Base-by-base conservation (phyloP, 2,888 invertebrate species). In the Andrena camellia region DNA sequence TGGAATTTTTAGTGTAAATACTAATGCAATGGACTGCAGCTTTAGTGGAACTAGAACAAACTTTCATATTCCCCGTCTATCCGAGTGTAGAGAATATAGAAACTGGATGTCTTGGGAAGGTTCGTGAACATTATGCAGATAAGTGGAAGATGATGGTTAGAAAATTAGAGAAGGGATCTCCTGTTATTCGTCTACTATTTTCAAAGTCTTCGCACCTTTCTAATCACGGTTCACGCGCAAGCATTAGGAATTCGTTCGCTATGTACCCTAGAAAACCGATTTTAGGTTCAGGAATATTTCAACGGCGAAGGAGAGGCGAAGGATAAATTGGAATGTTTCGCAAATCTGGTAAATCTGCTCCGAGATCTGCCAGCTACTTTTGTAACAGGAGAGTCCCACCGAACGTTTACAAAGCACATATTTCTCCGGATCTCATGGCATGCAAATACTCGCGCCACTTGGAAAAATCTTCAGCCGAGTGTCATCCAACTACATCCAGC, bases 391-490 rank as follows among this genome's bases (percentile, higher is more conserved):
- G 31, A 7, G 54, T 64, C 23, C 10, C 23, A 33, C 50, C 13
- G 0, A 13, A 50, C 10, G 5, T 66, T 57, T 64, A n/a, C 8
- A 20, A n/a, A 57, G 29, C 64, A 10, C 52, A 26, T 66, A 57
- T 29, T 54, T n/a, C 54, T 20, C 0, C 20, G 48, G 31, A 70
- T 50, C 26, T 60, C 60, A 13, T 54, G 48, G 70, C 59, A 31
- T 59, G 29, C 59, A 48, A 48, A 69, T 62, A 62, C 35, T 71
- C 13, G 20, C 50, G 48, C 33, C 71, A 62, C 71, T 71, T 71
- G 52, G 20, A 52, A 71, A 52, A 71, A 62, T 63, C 62, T 71
- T 26, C 26, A 48, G 17, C 64, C 33, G 57, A 57, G 57, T 57
- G 57, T 57, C 57, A 57, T 57, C 26, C 57, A 57, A 57, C 57